phyloP scores from a whole-genome alignment of 2,113 vertebrate species.

The Antigone vipio region DNA sequence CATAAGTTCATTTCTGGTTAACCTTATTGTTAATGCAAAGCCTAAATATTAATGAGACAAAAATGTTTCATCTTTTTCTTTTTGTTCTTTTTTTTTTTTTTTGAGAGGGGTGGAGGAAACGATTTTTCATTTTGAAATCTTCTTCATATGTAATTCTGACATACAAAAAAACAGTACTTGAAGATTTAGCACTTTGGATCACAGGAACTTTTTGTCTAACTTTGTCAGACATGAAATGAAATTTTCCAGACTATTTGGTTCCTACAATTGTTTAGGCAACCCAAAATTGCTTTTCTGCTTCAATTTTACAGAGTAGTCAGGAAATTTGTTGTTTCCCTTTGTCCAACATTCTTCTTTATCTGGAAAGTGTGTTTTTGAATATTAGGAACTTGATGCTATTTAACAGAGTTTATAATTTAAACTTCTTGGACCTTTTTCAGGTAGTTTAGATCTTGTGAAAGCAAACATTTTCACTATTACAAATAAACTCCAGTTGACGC shows the following conservation, averaged over 20 bases:
- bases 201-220: neutral
- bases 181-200: neutral
- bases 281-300: neutral
- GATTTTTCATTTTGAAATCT: neutral
- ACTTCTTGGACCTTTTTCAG: neutral
- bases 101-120: neutral
- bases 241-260: constrained; percentile 37
- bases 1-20: neutral
- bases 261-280: constrained; percentile 16
- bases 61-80: neutral
- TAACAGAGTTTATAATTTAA: neutral
- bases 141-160: neutral
- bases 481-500: neutral
- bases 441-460: neutral
- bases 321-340: constrained; percentile 10
- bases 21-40: neutral
- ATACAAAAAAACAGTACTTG: neutral
- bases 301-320: neutral
- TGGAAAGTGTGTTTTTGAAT: neutral
- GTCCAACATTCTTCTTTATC: neutral
- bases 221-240: neutral
- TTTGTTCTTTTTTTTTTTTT: neutral
- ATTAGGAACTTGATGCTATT: neutral
- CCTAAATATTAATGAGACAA: neutral
- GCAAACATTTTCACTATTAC: neutral